Percentiles rank a stretch among this genome's conserved stretches.
Evolutionary conservation across 1,140 invertebrate species (phyloP).

Genomic region (Trichonephila inaurata): DNA sequence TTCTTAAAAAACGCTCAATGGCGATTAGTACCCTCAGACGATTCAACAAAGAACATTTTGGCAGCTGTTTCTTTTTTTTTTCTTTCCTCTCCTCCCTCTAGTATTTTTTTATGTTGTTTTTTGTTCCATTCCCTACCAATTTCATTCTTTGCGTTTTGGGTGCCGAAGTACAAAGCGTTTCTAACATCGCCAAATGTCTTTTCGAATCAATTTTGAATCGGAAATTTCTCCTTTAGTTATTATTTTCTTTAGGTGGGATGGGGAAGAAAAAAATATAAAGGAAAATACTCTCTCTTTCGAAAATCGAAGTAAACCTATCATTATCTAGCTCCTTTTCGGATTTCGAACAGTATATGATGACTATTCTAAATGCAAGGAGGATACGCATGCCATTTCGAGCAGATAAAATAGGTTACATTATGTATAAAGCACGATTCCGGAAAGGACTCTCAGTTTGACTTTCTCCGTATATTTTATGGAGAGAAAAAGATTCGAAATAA

Average conservation of each 20-base stretch:
- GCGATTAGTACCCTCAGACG: constrained; percentile 50
- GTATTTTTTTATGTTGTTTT: not conserved
- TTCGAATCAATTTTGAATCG: constrained; percentile 74
- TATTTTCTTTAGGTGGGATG: not conserved
- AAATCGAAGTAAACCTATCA: constrained; percentile 58
- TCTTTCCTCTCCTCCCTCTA: not conserved
- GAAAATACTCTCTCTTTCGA: constrained; percentile 37
- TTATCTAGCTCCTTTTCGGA: not conserved
- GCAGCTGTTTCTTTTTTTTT: constrained; percentile 64
- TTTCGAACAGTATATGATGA: constrained; percentile 36
- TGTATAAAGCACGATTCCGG: constrained; percentile 51
- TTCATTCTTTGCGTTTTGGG: constrained; percentile 1
- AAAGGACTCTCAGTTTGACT: not conserved
- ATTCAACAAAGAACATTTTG: constrained; percentile 66
- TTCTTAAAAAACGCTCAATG: constrained; percentile 68
- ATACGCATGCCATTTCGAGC: not conserved
- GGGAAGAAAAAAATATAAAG: not conserved
- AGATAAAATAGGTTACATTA: constrained; percentile 62
- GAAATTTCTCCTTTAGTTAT: constrained; percentile 43
- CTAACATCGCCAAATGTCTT: constrained; percentile 65
- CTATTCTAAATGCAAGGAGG: constrained; percentile 25
- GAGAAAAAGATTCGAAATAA: not conserved
- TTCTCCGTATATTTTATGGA: not conserved
- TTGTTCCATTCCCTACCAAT: not conserved
- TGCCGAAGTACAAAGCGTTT: constrained; percentile 36